Base-by-base conservation (phyloP, 2,797 vertebrate species). In the Sebastes matsubarae region DNA sequence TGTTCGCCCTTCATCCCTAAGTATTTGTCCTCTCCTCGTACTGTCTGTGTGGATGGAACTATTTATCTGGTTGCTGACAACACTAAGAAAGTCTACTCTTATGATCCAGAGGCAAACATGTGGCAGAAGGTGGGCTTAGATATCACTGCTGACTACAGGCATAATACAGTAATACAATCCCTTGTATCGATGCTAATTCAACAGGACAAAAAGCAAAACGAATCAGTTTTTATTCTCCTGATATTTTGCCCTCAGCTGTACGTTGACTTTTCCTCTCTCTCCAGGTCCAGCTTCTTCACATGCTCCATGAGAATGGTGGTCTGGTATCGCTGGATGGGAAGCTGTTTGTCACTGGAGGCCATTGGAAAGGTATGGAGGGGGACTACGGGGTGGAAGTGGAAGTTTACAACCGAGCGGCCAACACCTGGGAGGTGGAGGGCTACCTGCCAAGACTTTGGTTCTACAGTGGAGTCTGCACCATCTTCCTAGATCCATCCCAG, bases 11-110 rank as follows among this genome's bases (percentile, higher is more conserved):
- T 99, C 92, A 96, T 99, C 90, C 99, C 98, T 8, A 99, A 98
- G 92, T 99, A 99, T 93, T 93, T 99, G 52, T 99, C 99, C 0
- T 97, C 97, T 20, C 98, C 98, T 0, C 93, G 97, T n/a, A 98
- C 97, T 0, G 96, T 97, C 2, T 95, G 96, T 0, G 86, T 98
- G 87, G 96, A 94, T 0, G 97, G 97, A 5, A 91, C 94, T 5
- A 97, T 99, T 81, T 99, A 99, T 86, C 96, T 99, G 79, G 94
- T 99, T 0, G 99, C 97, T 6, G 99, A 99, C 92, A 99, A 99
- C 94, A 99, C 97, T 27, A 99, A 99, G 94, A 99, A 99, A 83
- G 97, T 98, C 27, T 96, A 97, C 0, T 84, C 94, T 71, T 99
- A 99, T 14, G 95, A 98, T 88, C 96, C 97, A 0, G 96, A 96